Percentiles rank a stretch among this genome's conserved stretches.
Conservation (phyloP, 2,113 vertebrate species). For the Toxotes chatareus region DNA sequence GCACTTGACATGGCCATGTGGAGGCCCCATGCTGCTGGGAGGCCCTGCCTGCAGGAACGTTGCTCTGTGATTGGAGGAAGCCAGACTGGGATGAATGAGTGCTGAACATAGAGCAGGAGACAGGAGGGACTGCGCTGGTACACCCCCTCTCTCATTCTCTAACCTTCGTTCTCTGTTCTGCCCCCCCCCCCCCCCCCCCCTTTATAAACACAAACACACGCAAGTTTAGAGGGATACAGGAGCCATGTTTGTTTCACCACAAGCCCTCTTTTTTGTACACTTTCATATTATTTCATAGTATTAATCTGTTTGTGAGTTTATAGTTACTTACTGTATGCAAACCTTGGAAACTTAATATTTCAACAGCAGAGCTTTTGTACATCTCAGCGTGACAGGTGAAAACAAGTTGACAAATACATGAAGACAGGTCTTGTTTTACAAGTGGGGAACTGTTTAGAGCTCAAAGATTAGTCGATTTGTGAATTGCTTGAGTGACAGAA, state of each 20-base stretch:
- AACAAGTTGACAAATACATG: conserved; percentile 7
- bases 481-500: neutral
- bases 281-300: conserved; percentile 18
- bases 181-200: conserved; percentile 9
- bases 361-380: neutral
- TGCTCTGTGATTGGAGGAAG: conserved; percentile 69
- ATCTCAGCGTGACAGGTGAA: too few species aligned
- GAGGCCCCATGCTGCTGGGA: conserved; percentile 72
- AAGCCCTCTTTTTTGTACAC: conserved; percentile 2
- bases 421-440: neutral
- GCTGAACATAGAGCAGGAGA: conserved; percentile 71
- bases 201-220: neutral
- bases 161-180: conserved; percentile 25
- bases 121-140: conserved; percentile 53
- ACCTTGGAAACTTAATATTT: neutral
- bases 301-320: neutral
- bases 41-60: conserved; percentile 49
- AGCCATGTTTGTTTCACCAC: conserved; percentile 36
- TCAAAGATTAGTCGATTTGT: neutral
- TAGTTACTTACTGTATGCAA: neutral
- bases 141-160: conserved; percentile 37
- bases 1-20: conserved; percentile 70
- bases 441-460: neutral
- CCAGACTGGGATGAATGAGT: conserved; percentile 70
- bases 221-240: conserved; percentile 4